Evolutionary conservation across 2,113 vertebrate genomes (phyloP), one percentile per base, ranked within the genome.

Genomic region (Bungarus multicinctus): DNA sequence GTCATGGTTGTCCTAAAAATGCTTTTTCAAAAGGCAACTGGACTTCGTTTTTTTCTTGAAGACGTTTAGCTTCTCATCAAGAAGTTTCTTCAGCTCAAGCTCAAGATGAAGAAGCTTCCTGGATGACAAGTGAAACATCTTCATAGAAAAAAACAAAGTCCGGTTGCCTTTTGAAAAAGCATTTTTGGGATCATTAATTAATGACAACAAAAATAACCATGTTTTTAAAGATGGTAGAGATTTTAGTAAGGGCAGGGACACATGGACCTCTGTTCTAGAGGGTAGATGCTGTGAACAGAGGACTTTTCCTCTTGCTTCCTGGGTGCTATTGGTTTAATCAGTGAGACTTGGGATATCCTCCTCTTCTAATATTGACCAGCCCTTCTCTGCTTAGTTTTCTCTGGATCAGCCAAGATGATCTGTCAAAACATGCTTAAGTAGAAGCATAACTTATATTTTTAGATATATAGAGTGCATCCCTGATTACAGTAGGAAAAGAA

Each of bases 391-490:
- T 81, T 81, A 81, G 34, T 81, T 81, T 81, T 81, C 74, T 81
- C 74, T 0, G 20, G 34, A 81, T 81, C 74, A 81, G 74, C 74
- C 18, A 22, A 43, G 74, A 39, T 81, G 53, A 94, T 54, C 30
- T 45, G 4, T 30, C 39, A 90, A 91, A 87, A 92, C 0, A 0
- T 60, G 86, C 89, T 96, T 93, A 88, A 85, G 81, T 57, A 91
- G 30, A 47, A 89, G 22, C 16, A 34, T 50, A 45, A 30, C 50
- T 91, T 95, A 25, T 91, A 95, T 89, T 74, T 88, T 60, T 10
- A 0, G 1, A 34, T 53, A 11, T 93, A 85, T 89, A 90, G 90
- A 0, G 4, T 87, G 0, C 0, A 14, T 3, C 93, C 86, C 34
- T 86, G 89, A 58, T 58, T 95, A 89, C 90, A 20, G 6, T 39